Conservation (phyloP, 2,888 invertebrate genomes). For the Asteroscopus sphinx region DNA sequence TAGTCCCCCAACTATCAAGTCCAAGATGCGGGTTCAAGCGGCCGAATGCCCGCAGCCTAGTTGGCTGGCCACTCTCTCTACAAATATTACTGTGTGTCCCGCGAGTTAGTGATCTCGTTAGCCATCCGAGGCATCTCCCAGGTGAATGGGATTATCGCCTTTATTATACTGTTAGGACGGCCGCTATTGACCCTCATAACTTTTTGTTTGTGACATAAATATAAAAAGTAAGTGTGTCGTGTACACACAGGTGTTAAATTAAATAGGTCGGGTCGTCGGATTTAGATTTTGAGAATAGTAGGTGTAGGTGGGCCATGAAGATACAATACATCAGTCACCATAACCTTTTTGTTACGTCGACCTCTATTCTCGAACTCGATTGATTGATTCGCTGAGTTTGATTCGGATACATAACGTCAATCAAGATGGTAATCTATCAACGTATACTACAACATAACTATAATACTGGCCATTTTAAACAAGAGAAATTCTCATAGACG, state of each 20-base stretch:
- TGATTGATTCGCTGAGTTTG: too few species aligned
- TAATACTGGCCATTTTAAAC: conserved; percentile 21
- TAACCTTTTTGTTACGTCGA: conserved; percentile 43
- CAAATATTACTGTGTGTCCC: conserved; percentile 57
- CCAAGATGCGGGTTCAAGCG: conserved; percentile 63
- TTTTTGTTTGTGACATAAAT: conserved; percentile 12
- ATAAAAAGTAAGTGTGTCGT: not conserved
- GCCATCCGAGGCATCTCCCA: conserved; percentile 50
- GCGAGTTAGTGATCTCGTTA: conserved; percentile 54
- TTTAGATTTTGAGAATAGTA: too few species aligned
- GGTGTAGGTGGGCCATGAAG: conserved; percentile 13
- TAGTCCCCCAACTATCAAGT: conserved; percentile 65
- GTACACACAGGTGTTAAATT: not conserved
- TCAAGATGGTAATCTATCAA: conserved; percentile 40
- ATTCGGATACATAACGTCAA: conserved; percentile 33
- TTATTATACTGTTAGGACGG: conserved; percentile 34
- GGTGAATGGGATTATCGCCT: conserved; percentile 50
- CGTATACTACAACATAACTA: conserved; percentile 34
- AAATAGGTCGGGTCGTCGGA: too few species aligned
- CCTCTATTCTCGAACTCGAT: conserved; percentile 34
- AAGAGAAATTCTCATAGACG: not conserved
- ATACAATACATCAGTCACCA: conserved; percentile 38
- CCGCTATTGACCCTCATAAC: conserved; percentile 13
- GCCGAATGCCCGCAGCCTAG: conserved; percentile 79
- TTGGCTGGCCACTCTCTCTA: conserved; percentile 69